Conservation (phyloP, 2,888 invertebrate genomes). For the Dinocampus coccinellae region DNA sequence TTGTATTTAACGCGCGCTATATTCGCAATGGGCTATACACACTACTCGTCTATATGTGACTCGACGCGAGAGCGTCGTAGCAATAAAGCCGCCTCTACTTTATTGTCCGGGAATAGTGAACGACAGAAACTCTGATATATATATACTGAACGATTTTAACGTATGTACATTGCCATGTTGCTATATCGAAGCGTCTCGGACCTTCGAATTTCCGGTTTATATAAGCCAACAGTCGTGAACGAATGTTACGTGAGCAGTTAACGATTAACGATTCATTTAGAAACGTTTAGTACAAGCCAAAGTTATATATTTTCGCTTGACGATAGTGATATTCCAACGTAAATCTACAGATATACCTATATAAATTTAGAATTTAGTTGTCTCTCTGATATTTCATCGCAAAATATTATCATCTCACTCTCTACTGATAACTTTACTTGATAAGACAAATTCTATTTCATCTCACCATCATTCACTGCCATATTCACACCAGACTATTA, state of each 20-base stretch:
- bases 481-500: background rate
- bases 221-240: constrained; percentile 60
- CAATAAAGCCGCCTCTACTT: constrained; percentile 46
- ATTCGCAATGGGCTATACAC: constrained; percentile 34
- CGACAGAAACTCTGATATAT: constrained; percentile 23
- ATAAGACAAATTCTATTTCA: background rate
- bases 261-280: constrained; percentile 69
- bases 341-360: too few relatives aligned
- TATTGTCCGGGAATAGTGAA: constrained; percentile 42
- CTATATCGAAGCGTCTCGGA: constrained; percentile 29
- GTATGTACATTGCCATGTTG: background rate
- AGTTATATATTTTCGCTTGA: constrained; percentile 36
- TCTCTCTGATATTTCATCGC: background rate
- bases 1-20: constrained; percentile 41
- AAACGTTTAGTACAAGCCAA: constrained; percentile 60
- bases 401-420: background rate
- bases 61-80: constrained; percentile 24
- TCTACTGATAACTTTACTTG: background rate
- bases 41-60: background rate
- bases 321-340: constrained; percentile 25
- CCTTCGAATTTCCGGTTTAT: constrained; percentile 65
- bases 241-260: constrained; percentile 60
- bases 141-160: constrained; percentile 27
- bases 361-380: background rate
- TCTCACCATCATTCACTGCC: background rate